Evolutionary conservation across 2,113 vertebrate genomes (phyloP).

Genomic region (Trematomus loennbergii): DNA sequence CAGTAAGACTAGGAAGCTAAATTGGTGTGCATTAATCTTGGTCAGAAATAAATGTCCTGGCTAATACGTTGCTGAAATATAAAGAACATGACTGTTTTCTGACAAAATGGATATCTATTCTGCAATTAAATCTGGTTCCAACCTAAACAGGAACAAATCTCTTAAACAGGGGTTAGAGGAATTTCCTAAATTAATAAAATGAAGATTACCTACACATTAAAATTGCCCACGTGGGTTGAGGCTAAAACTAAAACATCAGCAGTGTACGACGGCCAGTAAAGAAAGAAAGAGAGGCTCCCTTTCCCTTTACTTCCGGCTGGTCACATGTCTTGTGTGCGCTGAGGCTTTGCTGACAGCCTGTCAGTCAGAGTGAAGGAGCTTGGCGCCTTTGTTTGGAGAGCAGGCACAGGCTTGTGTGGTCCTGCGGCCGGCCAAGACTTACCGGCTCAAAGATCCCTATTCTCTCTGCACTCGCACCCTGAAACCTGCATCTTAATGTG

Average conservation of each 20-base stretch:
- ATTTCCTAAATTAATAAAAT: constrained; percentile 40
- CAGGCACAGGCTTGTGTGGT: constrained; percentile 84
- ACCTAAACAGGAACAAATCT: constrained; percentile 10
- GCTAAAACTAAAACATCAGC: constrained; percentile 39
- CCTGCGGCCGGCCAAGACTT: constrained; percentile 74
- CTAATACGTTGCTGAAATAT: constrained; percentile 16
- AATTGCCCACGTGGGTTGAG: constrained; percentile 25
- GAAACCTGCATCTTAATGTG: constrained; percentile 43
- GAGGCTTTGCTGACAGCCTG: constrained; percentile 81
- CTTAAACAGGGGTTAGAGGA: constrained; percentile 3
- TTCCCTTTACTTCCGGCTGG: constrained; percentile 74
- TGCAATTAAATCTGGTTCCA: constrained; percentile 15
- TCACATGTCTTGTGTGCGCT: constrained; percentile 71
- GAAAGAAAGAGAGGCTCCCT: constrained; percentile 49
- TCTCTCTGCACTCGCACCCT: constrained; percentile 48
- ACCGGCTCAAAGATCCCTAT: constrained; percentile 61
- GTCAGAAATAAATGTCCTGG: constrained; percentile 30
- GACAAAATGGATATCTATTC: constrained; percentile 30
- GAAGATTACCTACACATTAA: constrained; percentile 18
- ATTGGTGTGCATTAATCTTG: constrained; percentile 24
- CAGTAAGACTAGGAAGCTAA: constrained; percentile 8
- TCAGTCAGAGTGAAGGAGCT: constrained; percentile 80
- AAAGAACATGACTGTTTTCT: constrained; percentile 1
- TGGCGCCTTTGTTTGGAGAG: constrained; percentile 81
- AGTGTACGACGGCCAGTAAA: constrained; percentile 30